phyloP scores from a whole-genome alignment of 1,140 invertebrate species.

The Sitobion miscanthi region DNA sequence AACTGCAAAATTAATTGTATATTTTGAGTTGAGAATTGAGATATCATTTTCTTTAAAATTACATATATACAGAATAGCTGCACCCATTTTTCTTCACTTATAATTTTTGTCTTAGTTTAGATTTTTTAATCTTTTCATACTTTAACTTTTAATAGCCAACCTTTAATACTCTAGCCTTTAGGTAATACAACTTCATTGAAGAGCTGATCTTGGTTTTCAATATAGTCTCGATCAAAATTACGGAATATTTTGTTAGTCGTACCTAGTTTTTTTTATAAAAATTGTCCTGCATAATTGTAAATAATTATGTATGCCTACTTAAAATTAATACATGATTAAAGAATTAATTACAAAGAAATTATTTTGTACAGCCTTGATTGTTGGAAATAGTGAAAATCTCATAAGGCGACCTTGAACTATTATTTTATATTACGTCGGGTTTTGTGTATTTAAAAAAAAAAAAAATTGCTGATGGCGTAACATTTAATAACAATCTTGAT shows the following conservation, averaged over 20 bases:
- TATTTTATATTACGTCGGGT: slow-evolving; percentile 3
- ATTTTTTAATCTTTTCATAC: too few relatives aligned
- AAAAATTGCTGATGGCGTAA: too few relatives aligned
- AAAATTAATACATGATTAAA: background rate
- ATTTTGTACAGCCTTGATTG: background rate
- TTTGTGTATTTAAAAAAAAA: background rate
- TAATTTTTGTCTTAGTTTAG: too few relatives aligned
- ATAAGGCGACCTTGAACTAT: background rate
- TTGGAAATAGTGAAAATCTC: slow-evolving; percentile 5
- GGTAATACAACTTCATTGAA: too few relatives aligned
- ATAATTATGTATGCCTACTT: background rate
- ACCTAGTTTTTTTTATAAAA: background rate
- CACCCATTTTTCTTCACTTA: too few relatives aligned
- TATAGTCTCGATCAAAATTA: too few relatives aligned
- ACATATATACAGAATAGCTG: too few relatives aligned
- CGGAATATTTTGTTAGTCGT: background rate
- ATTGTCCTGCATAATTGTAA: background rate
- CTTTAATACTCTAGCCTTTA: too few relatives aligned
- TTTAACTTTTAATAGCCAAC: too few relatives aligned
- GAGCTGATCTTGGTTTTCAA: background rate
- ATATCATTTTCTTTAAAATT: too few relatives aligned
- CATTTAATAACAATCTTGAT: background rate
- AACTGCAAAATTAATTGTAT: too few relatives aligned
- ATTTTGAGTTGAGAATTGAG: too few relatives aligned
- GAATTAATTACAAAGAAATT: background rate